Percentiles rank a stretch among this genome's conserved stretches.
These are phyloP conservation scores for Cheilosia vulpina DNA, from an alignment of 2,888 invertebrate genomes.

Conservation along the genomic window DNA sequence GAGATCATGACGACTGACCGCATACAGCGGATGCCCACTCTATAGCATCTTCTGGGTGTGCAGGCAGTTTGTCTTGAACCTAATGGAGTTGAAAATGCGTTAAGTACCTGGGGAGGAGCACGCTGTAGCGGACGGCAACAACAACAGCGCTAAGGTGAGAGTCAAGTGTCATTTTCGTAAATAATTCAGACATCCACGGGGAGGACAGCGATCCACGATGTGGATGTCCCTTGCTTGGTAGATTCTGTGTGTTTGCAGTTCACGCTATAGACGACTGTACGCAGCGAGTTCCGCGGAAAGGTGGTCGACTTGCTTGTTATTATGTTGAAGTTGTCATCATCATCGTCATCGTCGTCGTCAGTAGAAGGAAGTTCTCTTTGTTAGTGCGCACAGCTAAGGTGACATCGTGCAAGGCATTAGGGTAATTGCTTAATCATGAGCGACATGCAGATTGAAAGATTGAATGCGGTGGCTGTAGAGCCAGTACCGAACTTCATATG, in stretches of 20 bases:
- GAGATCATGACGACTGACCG: slow-evolving; percentile 38
- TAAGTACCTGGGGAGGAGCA: slow-evolving; percentile 65
- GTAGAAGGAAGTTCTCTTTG: slow-evolving; percentile 43
- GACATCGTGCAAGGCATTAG: slow-evolving; percentile 69
- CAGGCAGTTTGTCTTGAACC: slow-evolving; percentile 33
- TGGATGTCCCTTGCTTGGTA: slow-evolving; percentile 7
- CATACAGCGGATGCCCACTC: slow-evolving; percentile 42
- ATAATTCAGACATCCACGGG: slow-evolving; percentile 76
- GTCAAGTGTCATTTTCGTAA: slow-evolving; percentile 78
- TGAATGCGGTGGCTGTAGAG: slow-evolving; percentile 5
- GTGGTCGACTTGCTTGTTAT: slow-evolving; percentile 16
- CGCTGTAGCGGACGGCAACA: slow-evolving; percentile 20
- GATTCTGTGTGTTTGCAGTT: slow-evolving; percentile 28
- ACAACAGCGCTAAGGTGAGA: slow-evolving; percentile 75
- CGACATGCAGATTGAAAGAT: slow-evolving; percentile 59
- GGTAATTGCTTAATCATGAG: slow-evolving; percentile 74
- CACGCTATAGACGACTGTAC: slow-evolving; percentile 8
- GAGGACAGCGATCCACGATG: slow-evolving; percentile 47
- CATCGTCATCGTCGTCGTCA: neutral
- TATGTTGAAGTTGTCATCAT: slow-evolving; percentile 10
- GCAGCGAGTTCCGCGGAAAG: slow-evolving; percentile 46
- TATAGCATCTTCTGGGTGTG: neutral
- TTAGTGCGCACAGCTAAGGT: slow-evolving; percentile 43
- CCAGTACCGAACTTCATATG: neutral
- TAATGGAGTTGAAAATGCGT: slow-evolving; percentile 71